These are phyloP conservation scores for Acanthisitta chloris DNA, from an alignment of 2,113 vertebrate species.

Conservation along the genomic window DNA sequence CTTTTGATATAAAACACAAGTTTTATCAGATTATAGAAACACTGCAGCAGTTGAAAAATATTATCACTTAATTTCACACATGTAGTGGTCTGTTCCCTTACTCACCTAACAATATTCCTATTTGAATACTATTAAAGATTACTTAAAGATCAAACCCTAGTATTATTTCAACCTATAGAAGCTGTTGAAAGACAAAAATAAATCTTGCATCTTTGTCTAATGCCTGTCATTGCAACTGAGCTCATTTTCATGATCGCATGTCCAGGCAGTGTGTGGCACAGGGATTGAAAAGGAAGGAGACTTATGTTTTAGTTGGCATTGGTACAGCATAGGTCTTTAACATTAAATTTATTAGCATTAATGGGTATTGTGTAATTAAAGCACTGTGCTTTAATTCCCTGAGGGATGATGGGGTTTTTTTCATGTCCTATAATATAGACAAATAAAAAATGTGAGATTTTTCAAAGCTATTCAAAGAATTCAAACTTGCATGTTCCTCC, in stretches of 20 bases:
- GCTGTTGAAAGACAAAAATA: not conserved
- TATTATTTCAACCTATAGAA: not conserved
- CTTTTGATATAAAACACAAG: not conserved
- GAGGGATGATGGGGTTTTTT: not conserved
- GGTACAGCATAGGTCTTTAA: not conserved
- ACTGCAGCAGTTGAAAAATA: not conserved
- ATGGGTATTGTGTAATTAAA: conserved; percentile 27
- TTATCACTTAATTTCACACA: not conserved
- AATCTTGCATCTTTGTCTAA: not conserved
- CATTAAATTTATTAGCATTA: conserved; percentile 36
- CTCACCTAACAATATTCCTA: not conserved
- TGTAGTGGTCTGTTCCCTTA: not conserved
- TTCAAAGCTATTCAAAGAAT: not conserved
- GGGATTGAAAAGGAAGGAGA: not conserved
- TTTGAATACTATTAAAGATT: not conserved
- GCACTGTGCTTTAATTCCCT: not conserved
- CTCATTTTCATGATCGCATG: not conserved
- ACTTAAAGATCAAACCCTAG: not conserved
- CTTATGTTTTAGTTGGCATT: not conserved
- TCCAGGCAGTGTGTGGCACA: not conserved
- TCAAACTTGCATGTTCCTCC: not conserved
- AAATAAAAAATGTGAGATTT: not conserved
- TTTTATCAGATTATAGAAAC: not conserved
- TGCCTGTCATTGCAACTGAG: rapidly evolving
- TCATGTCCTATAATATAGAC: not conserved